Evolutionary conservation across 92 coral and sea anemone species (phyloP), one percentile per base, ranked within the genome.

Genomic region (Umimayanthus kanabou): DNA sequence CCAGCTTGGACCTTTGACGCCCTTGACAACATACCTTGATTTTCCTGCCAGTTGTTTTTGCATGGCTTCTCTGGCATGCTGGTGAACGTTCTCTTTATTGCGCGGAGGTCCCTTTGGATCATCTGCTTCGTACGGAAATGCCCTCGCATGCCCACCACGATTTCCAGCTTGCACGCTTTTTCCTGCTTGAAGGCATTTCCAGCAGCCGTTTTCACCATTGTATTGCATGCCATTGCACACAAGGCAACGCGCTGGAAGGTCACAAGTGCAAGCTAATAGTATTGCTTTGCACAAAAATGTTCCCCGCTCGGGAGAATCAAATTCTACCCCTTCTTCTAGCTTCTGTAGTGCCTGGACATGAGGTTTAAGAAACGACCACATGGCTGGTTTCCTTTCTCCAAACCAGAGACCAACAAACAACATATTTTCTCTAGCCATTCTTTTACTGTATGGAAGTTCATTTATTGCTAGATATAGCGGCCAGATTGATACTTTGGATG

Each of bases 401-500:
- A 94, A 94, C 95, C 95, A 94, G 9, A 94, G 69, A 33, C 95
- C 98, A 33, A 91, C 90, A 78, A 94, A 89, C 29, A 94, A 22
- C 94, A 94, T 92, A 55, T 90, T 94, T 86, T 94, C 95, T 39
- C 74, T 75, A 25, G 91, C 50, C 89, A 92, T 82, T 86, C 91
- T 50, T 80, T 94, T 94, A 8, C 53, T 15, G 69, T 88, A 82
- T 9, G 91, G 88, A 5, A 91, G 91, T 55, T 94, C 91, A 75
- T 92, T 94, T 69, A 92, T 90, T n/a, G 90, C 53, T 20, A 88
- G 72, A 77, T 82, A 92, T 4, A 92, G 40, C 0, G 98, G 98
- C 94, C 95, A 94, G 70, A 94, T 92, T 25, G 92, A 90, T 16
- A 92, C 87, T 39, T 93, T 94, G 13, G 95, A 94, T 25, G 98